Base-by-base conservation (phyloP, 1,140 invertebrate genomes). In the Drosophila ercepeae region DNA sequence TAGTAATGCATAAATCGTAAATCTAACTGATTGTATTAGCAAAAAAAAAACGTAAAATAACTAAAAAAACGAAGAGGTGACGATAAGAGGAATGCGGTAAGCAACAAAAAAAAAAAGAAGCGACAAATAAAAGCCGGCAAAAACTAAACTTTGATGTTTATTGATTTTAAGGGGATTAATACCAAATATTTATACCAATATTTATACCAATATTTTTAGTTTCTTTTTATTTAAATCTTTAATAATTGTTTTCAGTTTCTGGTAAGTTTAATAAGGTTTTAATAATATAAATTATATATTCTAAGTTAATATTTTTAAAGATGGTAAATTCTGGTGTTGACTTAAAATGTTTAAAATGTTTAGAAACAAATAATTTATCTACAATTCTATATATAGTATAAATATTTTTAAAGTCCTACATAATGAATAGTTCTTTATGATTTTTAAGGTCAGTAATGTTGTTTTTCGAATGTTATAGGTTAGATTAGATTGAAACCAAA, bases 71-170 rank as follows among this genome's bases (percentile, higher is more conserved):
- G 34, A 46, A 18, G 27, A 57, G 23, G 42, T 45, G 42, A 25
- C 50, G 39, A 61, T 55, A 51, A 60, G 36, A 18, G 36, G 36
- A 39, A 39, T 39, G 6, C 49, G 69, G 36, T 32, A 55, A 64
- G 70, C 45, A 45, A 75, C 49, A 82, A 78, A 72, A 65, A 71
- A 65, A 71, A 79, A 75, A 75, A 74, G 45, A 74, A 53, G 61
- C 61, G 64, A 78, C 25, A 74, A 78, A 52, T 50, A 53, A 52
- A 58, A 74, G 55, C 53, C 65, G 74, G 63, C 32, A 42, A 67
- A 65, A 67, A 74, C 50, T 64, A 53, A 19, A 14, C 1, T 13
- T 53, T 16, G 7, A 16, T 41, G n/a, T 16, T 3, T 36, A n/a
- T 25, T 27, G n/a, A 7, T 41, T 7, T 39, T 3, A 23, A 25